Evolutionary conservation across 2,113 vertebrate genomes (phyloP).

Genomic region (Alosa alosa): DNA sequence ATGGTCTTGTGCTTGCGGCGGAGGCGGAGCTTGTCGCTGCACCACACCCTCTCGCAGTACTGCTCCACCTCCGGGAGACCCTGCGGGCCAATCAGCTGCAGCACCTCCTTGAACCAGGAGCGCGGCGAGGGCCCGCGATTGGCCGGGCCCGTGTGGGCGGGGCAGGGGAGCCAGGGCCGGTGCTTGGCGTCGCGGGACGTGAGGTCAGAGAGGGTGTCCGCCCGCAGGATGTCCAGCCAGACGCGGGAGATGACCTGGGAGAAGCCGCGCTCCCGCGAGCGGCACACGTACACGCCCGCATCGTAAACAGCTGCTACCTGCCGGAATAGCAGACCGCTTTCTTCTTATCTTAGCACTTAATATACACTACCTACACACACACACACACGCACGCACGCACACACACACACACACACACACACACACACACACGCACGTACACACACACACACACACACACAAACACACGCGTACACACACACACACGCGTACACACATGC

Average conservation of each 20-base stretch:
- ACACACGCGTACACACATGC: too few species aligned
- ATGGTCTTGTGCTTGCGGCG: constrained; percentile 77
- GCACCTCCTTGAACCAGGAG: constrained; percentile 90
- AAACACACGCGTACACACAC: not conserved
- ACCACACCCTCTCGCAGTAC: constrained; percentile 90
- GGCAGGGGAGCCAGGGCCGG: constrained; percentile 62
- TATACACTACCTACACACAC: constrained; percentile 77
- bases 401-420: not conserved
- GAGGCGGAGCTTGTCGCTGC: constrained; percentile 73
- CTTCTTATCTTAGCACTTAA: too few species aligned
- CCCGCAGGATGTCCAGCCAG: constrained; percentile 77
- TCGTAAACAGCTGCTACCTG: too few species aligned
- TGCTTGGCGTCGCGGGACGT: constrained; percentile 57
- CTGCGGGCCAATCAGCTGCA: constrained; percentile 85
- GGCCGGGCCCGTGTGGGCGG: constrained; percentile 38
- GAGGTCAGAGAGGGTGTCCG: constrained; percentile 75
- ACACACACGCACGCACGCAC: not conserved
- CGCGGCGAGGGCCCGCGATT: constrained; percentile 61
- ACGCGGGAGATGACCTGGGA: constrained; percentile 78
- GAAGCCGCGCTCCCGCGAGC: constrained; percentile 84
- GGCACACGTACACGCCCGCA: constrained; percentile 83
- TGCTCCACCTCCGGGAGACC: constrained; percentile 81
- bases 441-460: not conserved
- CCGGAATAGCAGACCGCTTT: constrained; percentile 87
- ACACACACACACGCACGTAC: not conserved